These are phyloP conservation scores for Peucedramus taeniatus DNA, from an alignment of 2,113 vertebrate genomes.

Conservation along the genomic window DNA sequence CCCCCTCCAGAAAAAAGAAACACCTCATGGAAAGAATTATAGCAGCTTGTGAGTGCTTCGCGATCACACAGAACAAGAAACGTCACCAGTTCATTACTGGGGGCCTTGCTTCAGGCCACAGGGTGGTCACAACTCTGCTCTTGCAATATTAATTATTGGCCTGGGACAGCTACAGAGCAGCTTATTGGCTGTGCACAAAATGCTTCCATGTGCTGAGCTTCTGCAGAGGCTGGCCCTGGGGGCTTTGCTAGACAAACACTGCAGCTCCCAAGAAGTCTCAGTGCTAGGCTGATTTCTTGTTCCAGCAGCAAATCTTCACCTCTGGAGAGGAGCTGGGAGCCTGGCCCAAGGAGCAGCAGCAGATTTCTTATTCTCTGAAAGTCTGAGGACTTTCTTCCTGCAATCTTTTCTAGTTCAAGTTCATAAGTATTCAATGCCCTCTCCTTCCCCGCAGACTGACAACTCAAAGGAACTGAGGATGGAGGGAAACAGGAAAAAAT, in stretches of 20 bases:
- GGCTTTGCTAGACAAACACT: neutral
- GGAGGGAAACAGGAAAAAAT: neutral
- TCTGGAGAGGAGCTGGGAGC: neutral
- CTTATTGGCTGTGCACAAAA: neutral
- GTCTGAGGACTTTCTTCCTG: neutral
- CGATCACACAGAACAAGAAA: neutral
- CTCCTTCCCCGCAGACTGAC: rapidly evolving
- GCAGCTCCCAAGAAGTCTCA: neutral
- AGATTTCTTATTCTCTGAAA: neutral
- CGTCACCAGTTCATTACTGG: neutral
- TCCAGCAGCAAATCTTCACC: neutral
- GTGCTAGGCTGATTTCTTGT: neutral
- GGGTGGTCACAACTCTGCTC: neutral
- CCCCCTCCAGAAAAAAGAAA: neutral
- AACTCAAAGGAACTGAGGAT: neutral
- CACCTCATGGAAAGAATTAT: neutral
- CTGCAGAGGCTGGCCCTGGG: neutral
- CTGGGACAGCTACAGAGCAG: neutral
- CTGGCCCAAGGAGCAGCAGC: neutral
- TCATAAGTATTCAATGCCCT: neutral
- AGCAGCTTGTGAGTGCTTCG: neutral
- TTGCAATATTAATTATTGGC: neutral
- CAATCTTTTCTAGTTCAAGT: neutral
- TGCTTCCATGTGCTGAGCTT: neutral
- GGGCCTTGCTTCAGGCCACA: neutral